Percentiles rank a stretch among this genome's conserved stretches.
Conservation (phyloP, 2,888 invertebrate species). For the Elgonia sp. region DNA sequence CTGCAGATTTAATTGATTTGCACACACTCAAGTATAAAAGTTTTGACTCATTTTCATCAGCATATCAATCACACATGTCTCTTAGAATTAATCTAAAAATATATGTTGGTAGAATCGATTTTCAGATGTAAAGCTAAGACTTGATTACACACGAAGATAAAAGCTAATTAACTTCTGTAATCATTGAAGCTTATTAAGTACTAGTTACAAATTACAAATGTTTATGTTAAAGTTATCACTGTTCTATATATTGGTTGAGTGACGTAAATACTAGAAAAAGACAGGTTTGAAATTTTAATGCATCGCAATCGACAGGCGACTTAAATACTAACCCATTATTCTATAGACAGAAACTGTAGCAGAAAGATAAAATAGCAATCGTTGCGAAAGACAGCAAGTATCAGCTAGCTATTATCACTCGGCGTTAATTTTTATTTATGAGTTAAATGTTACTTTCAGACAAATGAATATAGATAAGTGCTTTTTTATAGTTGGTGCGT, state of each 20-base stretch:
- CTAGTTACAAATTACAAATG: conserved; percentile 34
- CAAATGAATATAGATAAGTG: conserved; percentile 5
- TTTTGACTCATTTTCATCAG: too few relatives aligned
- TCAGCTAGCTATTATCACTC: conserved; percentile 47
- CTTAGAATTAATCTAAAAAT: too few relatives aligned
- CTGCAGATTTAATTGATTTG: too few relatives aligned
- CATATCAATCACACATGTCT: too few relatives aligned
- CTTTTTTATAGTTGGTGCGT: conserved; percentile 7
- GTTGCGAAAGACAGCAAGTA: conserved; percentile 46
- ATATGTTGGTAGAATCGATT: too few relatives aligned
- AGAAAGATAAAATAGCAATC: conserved; percentile 34
- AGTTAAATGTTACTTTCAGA: conserved; percentile 20
- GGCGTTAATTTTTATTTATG: conserved; percentile 36
- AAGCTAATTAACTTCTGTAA: conserved; percentile 15
- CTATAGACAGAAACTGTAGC: conserved; percentile 76
- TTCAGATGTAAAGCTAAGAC: too few relatives aligned
- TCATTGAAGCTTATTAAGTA: conserved; percentile 9
- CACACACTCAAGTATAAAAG: too few relatives aligned
- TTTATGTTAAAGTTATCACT: conserved; percentile 51
- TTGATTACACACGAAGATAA: background rate
- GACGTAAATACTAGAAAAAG: conserved; percentile 80
- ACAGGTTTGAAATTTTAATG: conserved; percentile 82
- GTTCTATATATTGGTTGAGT: conserved; percentile 64
- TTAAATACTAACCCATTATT: conserved; percentile 82
- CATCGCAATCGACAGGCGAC: conserved; percentile 82